Percentiles rank a stretch among this genome's conserved stretches.
Evolutionary conservation across 1,140 invertebrate species (phyloP).

Genomic region (Pogonus chalceus): DNA sequence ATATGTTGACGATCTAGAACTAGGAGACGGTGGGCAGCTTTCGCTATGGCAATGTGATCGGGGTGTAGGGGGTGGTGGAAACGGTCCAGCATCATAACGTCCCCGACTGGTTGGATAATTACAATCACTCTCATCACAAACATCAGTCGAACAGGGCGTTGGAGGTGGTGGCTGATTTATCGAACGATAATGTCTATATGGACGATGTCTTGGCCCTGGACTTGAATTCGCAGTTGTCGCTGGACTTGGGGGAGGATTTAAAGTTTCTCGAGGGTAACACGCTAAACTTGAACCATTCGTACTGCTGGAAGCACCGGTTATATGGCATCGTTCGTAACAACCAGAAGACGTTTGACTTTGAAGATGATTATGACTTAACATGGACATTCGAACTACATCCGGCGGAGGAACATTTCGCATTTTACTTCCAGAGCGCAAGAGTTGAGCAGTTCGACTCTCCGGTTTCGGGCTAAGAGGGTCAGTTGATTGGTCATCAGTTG

Average conservation of each 20-base stretch:
- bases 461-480: slow-evolving; percentile 42
- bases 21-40: slow-evolving; percentile 67
- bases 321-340: slow-evolving; percentile 72
- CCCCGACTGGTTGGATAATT: slow-evolving; percentile 46
- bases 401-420: slow-evolving; percentile 27
- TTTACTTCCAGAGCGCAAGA: slow-evolving; percentile 23
- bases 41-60: slow-evolving; percentile 63
- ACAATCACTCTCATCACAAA: slow-evolving; percentile 79
- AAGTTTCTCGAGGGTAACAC: slow-evolving; percentile 67
- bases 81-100: slow-evolving; percentile 54
- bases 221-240: slow-evolving; percentile 57
- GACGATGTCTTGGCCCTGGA: slow-evolving; percentile 47
- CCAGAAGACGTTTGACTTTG: slow-evolving; percentile 48
- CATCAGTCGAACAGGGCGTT: slow-evolving; percentile 88
- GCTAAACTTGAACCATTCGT: slow-evolving; percentile 15
- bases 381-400: slow-evolving; percentile 54
- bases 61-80: slow-evolving; percentile 77
- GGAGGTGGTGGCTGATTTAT: slow-evolving; percentile 82
- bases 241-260: slow-evolving; percentile 85
- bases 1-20: slow-evolving; percentile 63
- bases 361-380: slow-evolving; percentile 49
- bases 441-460: slow-evolving; percentile 20
- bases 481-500: slow-evolving; percentile 44
- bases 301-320: slow-evolving; percentile 39
- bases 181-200: slow-evolving; percentile 65